Evolutionary conservation across 1,140 invertebrate genomes (phyloP).

Genomic region (Polypedilum vanderplanki): DNA sequence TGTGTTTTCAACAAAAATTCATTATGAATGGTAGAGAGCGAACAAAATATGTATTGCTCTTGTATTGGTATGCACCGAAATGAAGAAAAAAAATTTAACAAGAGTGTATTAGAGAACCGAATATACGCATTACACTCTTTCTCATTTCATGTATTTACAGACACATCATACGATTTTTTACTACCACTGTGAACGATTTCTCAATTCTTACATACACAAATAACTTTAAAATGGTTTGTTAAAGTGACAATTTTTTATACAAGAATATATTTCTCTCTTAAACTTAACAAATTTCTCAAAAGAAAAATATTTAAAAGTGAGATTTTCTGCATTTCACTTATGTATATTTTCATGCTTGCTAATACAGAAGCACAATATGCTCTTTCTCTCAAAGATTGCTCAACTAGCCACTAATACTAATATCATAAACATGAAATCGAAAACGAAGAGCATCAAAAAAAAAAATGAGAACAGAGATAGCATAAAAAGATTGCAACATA

Average conservation of each 20-base stretch:
- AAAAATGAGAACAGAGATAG: neutral
- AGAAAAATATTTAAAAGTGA: no score
- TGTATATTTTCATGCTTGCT: no score
- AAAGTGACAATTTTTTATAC: no score
- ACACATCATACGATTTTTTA: constrained; percentile 4
- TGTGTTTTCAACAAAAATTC: neutral
- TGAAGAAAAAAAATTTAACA: neutral
- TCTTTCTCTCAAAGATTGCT: no score
- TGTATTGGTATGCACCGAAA: neutral
- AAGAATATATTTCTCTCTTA: no score
- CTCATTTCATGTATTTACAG: neutral
- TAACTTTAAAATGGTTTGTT: no score
- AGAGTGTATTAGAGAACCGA: neutral
- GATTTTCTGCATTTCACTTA: no score
- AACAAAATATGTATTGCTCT: neutral
- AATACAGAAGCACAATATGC: no score
- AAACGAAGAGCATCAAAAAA: neutral
- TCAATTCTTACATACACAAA: neutral
- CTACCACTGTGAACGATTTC: neutral
- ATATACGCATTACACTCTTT: neutral
- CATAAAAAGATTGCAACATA: constrained; percentile 6
- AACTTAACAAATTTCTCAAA: no score
- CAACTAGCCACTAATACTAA: no score
- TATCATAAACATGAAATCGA: no score
- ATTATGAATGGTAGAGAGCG: constrained; percentile 11